These are phyloP conservation scores for Montipora capricornis DNA, from an alignment of 64 coral and sea anemone genomes.

Conservation along the genomic window DNA sequence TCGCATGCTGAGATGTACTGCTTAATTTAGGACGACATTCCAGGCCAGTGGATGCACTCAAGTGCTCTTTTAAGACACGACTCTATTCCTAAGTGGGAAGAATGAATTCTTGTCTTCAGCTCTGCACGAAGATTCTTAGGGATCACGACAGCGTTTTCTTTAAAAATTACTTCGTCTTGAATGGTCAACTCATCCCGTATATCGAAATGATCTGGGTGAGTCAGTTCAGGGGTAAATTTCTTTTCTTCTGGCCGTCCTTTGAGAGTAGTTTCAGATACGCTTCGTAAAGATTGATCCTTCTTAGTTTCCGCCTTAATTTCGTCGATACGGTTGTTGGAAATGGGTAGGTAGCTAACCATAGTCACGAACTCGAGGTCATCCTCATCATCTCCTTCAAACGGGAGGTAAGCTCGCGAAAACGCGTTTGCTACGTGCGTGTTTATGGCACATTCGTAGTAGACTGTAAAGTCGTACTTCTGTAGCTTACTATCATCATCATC, in stretches of 20 bases:
- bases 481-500: slow-evolving; percentile 14
- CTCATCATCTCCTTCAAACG: too few species aligned
- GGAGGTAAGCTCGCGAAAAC: neutral
- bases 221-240: neutral
- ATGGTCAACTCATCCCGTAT: slow-evolving; percentile 1
- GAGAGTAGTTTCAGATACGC: neutral
- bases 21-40: neutral
- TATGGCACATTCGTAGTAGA: neutral
- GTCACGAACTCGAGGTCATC: neutral
- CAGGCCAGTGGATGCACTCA: neutral
- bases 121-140: neutral
- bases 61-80: neutral
- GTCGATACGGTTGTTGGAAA: neutral
- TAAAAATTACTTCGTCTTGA: slow-evolving; percentile 7
- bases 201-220: neutral
- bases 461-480: neutral
- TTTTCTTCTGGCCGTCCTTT: slow-evolving; percentile 2
- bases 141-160: neutral
- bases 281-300: neutral
- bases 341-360: neutral
- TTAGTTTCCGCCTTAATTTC: neutral
- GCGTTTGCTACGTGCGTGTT: neutral
- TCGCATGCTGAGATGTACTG: neutral
- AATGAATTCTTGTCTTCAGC: neutral
- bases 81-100: neutral